Conservation (phyloP, 2,888 invertebrate genomes). For the Tipula lateralis region DNA sequence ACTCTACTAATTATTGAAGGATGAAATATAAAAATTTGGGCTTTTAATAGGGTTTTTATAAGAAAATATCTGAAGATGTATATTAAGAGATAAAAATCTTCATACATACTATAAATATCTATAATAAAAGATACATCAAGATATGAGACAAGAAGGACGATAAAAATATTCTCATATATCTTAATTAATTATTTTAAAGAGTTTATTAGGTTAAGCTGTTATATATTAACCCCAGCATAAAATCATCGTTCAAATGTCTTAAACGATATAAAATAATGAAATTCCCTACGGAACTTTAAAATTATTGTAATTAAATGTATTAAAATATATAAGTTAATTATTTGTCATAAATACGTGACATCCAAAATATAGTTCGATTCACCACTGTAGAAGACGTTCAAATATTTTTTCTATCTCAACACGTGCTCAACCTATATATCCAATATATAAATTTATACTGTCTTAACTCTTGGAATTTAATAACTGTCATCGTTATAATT, state of each 20-base stretch:
- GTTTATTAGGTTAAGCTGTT: slow-evolving; percentile 3
- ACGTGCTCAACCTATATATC: not conserved
- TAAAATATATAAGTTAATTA: not conserved
- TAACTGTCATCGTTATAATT: not conserved
- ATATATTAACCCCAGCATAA: not conserved
- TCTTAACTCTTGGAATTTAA: not conserved
- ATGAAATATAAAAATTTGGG: not conserved
- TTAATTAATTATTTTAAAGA: slow-evolving; percentile 19
- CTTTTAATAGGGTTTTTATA: not conserved
- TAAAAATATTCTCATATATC: slow-evolving; percentile 11
- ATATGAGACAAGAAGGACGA: not conserved
- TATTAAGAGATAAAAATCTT: not conserved
- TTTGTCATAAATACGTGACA: not conserved
- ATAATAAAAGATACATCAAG: not conserved
- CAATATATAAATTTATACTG: not conserved
- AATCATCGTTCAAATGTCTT: not conserved
- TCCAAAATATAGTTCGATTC: not conserved
- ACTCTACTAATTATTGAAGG: not conserved
- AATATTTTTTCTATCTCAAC: not conserved
- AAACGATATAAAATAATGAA: not conserved
- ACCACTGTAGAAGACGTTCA: not conserved
- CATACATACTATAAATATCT: not conserved
- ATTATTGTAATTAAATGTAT: not conserved
- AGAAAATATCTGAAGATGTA: not conserved
- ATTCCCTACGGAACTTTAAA: not conserved